Percentiles rank a stretch among this genome's conserved stretches.
phyloP scores from a whole-genome alignment of 2,113 vertebrate genomes.

The Lipotes vexillifer region DNA sequence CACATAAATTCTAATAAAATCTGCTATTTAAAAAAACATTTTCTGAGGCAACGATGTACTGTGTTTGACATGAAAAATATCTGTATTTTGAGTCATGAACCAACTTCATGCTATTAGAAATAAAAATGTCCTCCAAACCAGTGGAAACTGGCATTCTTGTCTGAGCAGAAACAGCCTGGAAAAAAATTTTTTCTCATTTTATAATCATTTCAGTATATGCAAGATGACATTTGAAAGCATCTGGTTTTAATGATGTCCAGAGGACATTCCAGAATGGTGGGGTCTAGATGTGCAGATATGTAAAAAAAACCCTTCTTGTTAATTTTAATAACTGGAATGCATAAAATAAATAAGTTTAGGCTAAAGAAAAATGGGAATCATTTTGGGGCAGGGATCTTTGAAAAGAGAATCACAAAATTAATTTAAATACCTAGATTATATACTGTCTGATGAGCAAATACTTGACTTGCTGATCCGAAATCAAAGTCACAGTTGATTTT shows the following conservation, averaged over 20 bases:
- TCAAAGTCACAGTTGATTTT: slow-evolving; percentile 65
- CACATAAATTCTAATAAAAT: not conserved
- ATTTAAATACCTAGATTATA: slow-evolving; percentile 55
- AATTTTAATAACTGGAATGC: slow-evolving; percentile 67
- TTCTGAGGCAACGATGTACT: slow-evolving; percentile 6
- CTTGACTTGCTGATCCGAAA: slow-evolving; percentile 45
- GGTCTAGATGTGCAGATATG: slow-evolving; percentile 78
- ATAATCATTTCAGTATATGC: slow-evolving; percentile 76
- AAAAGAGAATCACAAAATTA: slow-evolving; percentile 13
- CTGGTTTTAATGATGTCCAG: slow-evolving; percentile 80
- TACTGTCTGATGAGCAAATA: slow-evolving; percentile 25
- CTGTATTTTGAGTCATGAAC: slow-evolving; percentile 63
- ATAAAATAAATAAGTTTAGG: not conserved
- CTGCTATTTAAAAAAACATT: slow-evolving; percentile 9
- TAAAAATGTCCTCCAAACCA: slow-evolving; percentile 64
- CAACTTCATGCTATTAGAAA: slow-evolving; percentile 65
- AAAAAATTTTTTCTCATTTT: slow-evolving; percentile 73
- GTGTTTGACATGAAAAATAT: slow-evolving; percentile 29
- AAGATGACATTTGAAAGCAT: slow-evolving; percentile 82
- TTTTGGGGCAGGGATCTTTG: not conserved
- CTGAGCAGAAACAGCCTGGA: slow-evolving; percentile 68
- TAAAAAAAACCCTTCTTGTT: slow-evolving; percentile 75
- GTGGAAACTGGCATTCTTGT: slow-evolving; percentile 72
- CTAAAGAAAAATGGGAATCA: not conserved
- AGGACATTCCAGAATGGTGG: slow-evolving; percentile 81